These are phyloP conservation scores for Acanthosepion esculentum DNA, from an alignment of 2,888 invertebrate genomes.

Conservation along the genomic window DNA sequence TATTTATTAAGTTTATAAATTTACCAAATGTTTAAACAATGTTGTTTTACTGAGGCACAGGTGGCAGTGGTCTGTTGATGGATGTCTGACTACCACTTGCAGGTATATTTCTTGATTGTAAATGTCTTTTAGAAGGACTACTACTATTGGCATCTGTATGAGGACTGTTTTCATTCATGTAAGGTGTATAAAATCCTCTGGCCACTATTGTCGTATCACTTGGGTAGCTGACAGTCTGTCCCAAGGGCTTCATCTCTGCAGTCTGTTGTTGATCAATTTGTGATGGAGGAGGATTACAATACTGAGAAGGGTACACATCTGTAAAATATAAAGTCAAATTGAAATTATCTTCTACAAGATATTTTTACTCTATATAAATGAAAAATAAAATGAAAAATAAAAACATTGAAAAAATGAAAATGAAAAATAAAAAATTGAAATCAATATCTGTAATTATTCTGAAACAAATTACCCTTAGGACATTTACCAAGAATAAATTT, in stretches of 20 bases:
- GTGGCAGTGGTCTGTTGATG: not conserved
- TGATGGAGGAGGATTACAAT: not conserved
- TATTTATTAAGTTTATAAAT: not conserved
- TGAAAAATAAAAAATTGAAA: not conserved
- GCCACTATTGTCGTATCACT: not conserved
- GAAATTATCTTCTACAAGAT: not conserved
- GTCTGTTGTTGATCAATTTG: not conserved
- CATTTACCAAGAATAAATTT: not conserved
- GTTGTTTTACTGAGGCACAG: not conserved
- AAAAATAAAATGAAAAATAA: not conserved
- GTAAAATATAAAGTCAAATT: not conserved
- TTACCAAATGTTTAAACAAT: not conserved
- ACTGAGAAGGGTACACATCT: not conserved
- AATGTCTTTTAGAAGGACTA: not conserved
- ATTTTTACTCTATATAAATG: not conserved
- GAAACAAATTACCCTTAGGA: not conserved
- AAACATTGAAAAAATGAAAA: too few relatives aligned
- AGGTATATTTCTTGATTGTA: not conserved
- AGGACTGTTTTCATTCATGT: not conserved
- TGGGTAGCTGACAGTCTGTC: not conserved
- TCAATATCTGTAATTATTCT: not conserved
- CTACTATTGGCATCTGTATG: not conserved
- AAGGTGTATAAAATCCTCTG: not conserved
- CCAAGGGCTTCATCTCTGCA: not conserved
- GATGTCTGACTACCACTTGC: not conserved